Evolutionary conservation across 2,797 vertebrate species (phyloP), one percentile per base, ranked within the genome.

Genomic region (Apodemus agrarius): DNA sequence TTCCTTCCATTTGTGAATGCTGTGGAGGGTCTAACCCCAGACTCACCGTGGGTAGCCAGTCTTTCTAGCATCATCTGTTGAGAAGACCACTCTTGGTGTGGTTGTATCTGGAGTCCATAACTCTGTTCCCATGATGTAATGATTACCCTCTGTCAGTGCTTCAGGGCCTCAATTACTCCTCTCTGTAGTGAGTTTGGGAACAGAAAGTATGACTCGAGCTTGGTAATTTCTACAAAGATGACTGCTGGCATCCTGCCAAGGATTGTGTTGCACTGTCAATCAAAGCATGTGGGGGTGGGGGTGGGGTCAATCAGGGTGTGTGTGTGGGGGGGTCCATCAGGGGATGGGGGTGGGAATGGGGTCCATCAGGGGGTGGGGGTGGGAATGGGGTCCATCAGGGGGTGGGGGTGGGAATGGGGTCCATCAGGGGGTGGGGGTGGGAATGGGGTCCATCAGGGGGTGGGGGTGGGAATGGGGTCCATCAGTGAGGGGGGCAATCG

Each of bases 171-270:
- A 57, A n/a, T n/a, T 79, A 67, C 74, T 79, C 63, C 46, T 29
- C 29, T 79, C 24, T 93, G n/a, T 57, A 57, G 29, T n/a, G 40
- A 65, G 63, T 93, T 69, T 87, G 65, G 46, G 79, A 78, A 54
- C 43, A 31, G 52, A 17, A 69, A 46, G 37, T 46, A 11, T 46
- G n/a, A 63, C 8, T 87, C 24, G 11, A 17, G 3, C 65, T 81
- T 78, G 75, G 37, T 78, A 76, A 4, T 74, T 92, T 69, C 49
- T 92, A 94, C 43, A 94, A 76, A 91, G 49, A 88, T 75, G 21
- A 5, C 46, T 86, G 12, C 37, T 83, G n/a, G 43, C 14, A 91
- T 91, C 37, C 89, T 14, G 8, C 43, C 59, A 61, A 78, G 31
- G 22, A 79, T 37, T 93, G 46, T 31, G 49, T 54, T 83, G 22